Evolutionary conservation across 2,113 vertebrate species (phyloP).

Genomic region (Pluvialis apricaria): DNA sequence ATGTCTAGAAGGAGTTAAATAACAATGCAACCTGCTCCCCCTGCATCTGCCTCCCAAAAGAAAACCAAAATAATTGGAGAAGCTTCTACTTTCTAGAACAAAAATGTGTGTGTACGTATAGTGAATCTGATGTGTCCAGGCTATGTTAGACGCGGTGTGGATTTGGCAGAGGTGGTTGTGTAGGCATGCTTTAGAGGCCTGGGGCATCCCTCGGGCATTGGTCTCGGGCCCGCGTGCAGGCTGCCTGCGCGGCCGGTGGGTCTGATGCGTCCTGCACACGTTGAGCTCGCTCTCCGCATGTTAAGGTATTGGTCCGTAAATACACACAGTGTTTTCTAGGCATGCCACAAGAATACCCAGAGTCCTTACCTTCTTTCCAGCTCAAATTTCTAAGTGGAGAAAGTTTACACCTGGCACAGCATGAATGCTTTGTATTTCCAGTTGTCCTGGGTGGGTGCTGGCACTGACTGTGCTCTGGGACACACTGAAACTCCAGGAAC

Average conservation of each 20-base stretch:
- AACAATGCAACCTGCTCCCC: background rate
- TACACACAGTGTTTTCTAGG: background rate
- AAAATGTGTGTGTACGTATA: accelerated
- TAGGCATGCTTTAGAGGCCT: accelerated
- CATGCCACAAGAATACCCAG: background rate
- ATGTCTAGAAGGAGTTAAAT: background rate
- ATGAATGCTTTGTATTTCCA: background rate
- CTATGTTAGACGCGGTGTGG: accelerated
- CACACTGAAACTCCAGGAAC: background rate
- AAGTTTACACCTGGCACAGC: background rate
- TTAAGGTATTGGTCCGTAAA: background rate
- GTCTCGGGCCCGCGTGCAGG: background rate
- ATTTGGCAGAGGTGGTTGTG: background rate
- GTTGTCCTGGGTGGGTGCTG: background rate
- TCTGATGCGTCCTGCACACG: background rate
- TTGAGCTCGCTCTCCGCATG: accelerated
- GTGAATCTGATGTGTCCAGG: background rate
- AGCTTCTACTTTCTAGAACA: background rate
- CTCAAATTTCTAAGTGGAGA: background rate
- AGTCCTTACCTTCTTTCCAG: background rate
- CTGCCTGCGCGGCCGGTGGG: background rate
- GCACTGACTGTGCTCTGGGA: background rate
- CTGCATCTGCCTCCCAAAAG: background rate
- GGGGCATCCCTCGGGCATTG: background rate
- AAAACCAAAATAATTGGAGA: background rate